phyloP scores from a whole-genome alignment of 2,113 vertebrate species.

The Dolichotis patagonum region DNA sequence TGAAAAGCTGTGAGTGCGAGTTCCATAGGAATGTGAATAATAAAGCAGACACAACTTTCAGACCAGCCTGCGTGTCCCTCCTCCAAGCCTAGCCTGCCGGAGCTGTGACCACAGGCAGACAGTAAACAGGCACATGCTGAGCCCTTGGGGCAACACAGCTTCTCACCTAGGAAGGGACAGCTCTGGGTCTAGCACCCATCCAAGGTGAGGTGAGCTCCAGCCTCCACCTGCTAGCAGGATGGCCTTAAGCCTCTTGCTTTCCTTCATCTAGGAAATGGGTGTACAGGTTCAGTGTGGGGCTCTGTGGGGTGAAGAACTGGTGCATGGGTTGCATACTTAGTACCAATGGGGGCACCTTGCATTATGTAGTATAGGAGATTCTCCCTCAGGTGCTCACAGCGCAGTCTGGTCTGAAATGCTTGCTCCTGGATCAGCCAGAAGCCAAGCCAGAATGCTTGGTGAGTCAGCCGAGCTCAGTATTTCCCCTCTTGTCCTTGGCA shows the following conservation, averaged over 20 bases:
- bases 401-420: background rate
- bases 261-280: background rate
- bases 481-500: background rate
- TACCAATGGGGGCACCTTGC: background rate
- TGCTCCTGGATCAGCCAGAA: background rate
- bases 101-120: background rate
- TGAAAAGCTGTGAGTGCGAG: background rate
- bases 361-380: background rate
- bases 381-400: background rate
- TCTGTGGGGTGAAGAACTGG: background rate
- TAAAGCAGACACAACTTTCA: background rate
- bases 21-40: constrained; percentile 1
- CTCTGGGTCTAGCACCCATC: background rate
- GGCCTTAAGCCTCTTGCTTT: background rate
- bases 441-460: background rate
- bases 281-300: background rate
- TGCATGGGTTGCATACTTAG: background rate
- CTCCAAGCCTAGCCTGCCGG: background rate
- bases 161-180: background rate
- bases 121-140: background rate
- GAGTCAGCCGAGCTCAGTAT: background rate
- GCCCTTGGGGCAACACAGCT: background rate
- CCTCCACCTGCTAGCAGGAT: background rate
- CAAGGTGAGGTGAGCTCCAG: background rate
- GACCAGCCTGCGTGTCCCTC: background rate